Conservation (phyloP, 2,113 vertebrate species). For the Pluvianellus socialis region DNA sequence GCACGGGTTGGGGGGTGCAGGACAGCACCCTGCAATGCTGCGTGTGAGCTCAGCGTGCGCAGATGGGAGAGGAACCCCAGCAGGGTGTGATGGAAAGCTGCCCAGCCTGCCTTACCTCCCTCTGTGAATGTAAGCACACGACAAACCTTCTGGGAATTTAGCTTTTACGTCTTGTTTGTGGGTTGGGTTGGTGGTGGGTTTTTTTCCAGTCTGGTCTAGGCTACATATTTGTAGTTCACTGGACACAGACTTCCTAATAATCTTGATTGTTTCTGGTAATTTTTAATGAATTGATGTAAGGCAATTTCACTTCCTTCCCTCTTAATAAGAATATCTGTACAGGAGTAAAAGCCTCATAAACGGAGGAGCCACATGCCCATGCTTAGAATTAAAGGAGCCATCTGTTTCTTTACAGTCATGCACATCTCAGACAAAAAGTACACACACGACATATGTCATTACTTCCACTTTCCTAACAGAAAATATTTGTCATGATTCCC, state of each 20-base stretch:
- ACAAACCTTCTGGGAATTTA: background rate
- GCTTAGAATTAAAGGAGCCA: conserved; percentile 47
- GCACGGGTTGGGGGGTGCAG: background rate
- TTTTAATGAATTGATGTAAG: conserved; percentile 6
- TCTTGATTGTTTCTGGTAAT: background rate
- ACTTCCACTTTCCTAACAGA: conserved; percentile 43
- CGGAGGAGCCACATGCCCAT: background rate
- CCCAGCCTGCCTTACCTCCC: background rate
- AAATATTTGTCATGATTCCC: conserved; percentile 41
- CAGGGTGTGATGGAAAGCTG: background rate
- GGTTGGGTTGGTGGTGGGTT: too few species aligned
- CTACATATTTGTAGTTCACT: background rate
- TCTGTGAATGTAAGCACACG: background rate
- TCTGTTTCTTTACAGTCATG: conserved; percentile 60
- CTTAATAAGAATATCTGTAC: background rate
- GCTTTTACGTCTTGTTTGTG: background rate
- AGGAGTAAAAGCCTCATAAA: background rate
- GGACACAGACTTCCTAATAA: background rate
- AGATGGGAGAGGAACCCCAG: background rate
- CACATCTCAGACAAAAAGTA: conserved; percentile 49
- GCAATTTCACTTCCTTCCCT: background rate
- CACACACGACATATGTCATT: conserved; percentile 42
- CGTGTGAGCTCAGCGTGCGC: background rate
- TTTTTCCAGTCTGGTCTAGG: background rate
- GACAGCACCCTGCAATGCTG: background rate